These are phyloP conservation scores for Selenia dentaria DNA, from an alignment of 2,888 invertebrate genomes.

Conservation along the genomic window DNA sequence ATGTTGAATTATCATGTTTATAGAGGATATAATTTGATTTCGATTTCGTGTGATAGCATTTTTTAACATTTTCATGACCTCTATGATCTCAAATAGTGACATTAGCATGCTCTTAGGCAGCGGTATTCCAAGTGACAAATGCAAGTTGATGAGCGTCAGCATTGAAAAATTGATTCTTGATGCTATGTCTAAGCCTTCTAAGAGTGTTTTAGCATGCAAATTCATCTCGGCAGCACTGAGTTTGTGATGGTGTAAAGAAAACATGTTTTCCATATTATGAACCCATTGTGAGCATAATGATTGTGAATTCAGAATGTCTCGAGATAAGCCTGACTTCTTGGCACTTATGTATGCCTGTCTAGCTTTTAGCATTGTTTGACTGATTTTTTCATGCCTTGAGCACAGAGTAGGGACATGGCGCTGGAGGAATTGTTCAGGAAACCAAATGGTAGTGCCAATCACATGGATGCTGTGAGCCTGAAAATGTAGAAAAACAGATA, in stretches of 20 bases:
- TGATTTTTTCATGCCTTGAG: constrained; percentile 75
- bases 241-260: constrained; percentile 61
- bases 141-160: constrained; percentile 86
- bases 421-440: constrained; percentile 92
- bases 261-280: constrained; percentile 64
- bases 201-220: constrained; percentile 65
- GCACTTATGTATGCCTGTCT: constrained; percentile 83
- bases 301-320: constrained; percentile 84
- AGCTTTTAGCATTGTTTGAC: constrained; percentile 71
- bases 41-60: constrained; percentile 88
- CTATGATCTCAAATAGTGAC: constrained; percentile 91
- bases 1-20: constrained; percentile 92
- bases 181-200: constrained; percentile 88
- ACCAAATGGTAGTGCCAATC: constrained; percentile 92
- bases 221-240: constrained; percentile 75
- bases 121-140: constrained; percentile 89
- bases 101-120: constrained; percentile 91
- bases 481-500: constrained; percentile 33
- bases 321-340: constrained; percentile 84
- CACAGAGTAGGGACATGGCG: constrained; percentile 85
- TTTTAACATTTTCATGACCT: constrained; percentile 91
- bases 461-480: constrained; percentile 92
- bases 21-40: constrained; percentile 88
- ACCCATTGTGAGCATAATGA: constrained; percentile 65
- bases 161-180: constrained; percentile 85